Evolutionary conservation across 2,888 invertebrate genomes (phyloP).

Genomic region (Drosophila recens): DNA sequence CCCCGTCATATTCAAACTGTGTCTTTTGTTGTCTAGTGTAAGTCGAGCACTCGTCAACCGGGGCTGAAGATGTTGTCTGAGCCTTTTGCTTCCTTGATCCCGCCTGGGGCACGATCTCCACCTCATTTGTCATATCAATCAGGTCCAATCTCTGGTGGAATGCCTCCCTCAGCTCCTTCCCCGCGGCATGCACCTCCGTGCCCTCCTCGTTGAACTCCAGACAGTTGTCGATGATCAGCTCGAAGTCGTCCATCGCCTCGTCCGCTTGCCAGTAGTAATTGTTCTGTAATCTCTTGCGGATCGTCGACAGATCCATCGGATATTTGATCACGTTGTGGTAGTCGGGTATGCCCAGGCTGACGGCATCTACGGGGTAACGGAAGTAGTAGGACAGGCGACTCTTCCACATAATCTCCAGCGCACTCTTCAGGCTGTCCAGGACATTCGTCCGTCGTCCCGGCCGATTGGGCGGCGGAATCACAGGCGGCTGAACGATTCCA

Average conservation of each 20-base stretch:
- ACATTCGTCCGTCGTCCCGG: neutral
- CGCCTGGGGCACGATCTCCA: neutral
- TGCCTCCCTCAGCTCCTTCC: neutral
- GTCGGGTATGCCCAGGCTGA: slow-evolving; percentile 1
- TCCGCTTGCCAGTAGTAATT: neutral
- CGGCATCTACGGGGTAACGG: neutral
- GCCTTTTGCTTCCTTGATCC: neutral
- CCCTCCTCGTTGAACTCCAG: neutral
- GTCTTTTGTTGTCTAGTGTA: neutral
- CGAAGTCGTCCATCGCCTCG: neutral
- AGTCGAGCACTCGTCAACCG: neutral
- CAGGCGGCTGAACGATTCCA: neutral
- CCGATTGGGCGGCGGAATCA: neutral
- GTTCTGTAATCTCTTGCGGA: neutral
- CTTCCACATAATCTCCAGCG: neutral
- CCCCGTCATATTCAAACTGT: neutral
- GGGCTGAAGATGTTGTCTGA: neutral
- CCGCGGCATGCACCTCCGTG: neutral
- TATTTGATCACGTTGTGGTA: neutral
- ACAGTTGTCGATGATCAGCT: neutral
- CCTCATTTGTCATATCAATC: neutral
- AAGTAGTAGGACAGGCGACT: neutral
- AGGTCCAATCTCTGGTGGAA: neutral
- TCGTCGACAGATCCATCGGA: neutral
- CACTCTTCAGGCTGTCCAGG: neutral